Conservation (phyloP, 2,797 vertebrate species). For the Oceanodroma leucorhoa region DNA sequence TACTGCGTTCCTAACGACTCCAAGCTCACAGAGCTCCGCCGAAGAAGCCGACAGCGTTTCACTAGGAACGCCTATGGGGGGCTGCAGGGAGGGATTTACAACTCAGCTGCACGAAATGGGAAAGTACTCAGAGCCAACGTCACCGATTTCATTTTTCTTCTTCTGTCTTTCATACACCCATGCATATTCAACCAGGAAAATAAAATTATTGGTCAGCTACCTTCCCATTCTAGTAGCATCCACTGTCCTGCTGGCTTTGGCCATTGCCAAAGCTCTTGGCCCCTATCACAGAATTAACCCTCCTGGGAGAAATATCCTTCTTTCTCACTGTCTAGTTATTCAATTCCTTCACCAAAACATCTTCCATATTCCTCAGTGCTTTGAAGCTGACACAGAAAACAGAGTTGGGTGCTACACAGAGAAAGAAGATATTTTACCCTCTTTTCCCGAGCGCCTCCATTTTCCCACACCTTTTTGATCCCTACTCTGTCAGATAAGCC, state of each 20-base stretch:
- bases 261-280: not conserved
- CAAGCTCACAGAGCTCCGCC: not conserved
- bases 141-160: not conserved
- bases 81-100: not conserved
- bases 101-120: not conserved
- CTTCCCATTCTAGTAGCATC: not conserved
- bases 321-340: not conserved
- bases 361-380: not conserved
- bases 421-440: not conserved
- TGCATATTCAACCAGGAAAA: not conserved
- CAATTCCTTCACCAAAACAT: not conserved
- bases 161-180: not conserved
- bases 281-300: not conserved
- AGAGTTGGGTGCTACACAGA: not conserved
- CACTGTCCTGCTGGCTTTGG: not conserved
- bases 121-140: not conserved
- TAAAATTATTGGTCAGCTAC: not conserved
- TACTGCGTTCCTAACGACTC: not conserved
- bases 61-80: not conserved
- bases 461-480: not conserved
- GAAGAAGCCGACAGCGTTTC: not conserved
- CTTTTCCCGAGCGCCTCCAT: not conserved
- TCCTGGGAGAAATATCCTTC: not conserved
- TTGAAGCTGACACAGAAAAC: not conserved
- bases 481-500: not conserved